Evolutionary conservation across 2,888 invertebrate genomes (phyloP).

Genomic region (Coelogynopora nodosa): DNA sequence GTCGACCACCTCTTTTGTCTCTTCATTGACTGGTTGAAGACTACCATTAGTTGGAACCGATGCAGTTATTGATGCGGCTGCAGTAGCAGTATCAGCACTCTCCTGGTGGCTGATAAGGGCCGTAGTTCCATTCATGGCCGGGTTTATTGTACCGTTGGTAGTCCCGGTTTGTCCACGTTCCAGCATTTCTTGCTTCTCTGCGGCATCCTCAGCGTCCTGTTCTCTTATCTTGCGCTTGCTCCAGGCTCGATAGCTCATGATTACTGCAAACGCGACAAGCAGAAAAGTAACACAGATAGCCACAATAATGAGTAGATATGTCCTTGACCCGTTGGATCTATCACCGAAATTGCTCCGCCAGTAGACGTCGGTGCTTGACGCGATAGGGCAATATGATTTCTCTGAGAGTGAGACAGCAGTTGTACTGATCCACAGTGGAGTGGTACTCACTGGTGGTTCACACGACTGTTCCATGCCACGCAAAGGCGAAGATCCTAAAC

Average conservation of each 20-base stretch:
- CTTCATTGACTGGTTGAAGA: not conserved
- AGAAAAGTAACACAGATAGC: slow-evolving; percentile 39
- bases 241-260: slow-evolving; percentile 44
- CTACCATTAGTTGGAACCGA: not conserved
- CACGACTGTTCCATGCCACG: not conserved
- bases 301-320: slow-evolving; percentile 40
- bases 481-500: not conserved
- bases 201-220: not conserved
- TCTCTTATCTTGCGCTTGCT: slow-evolving; percentile 36
- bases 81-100: not conserved
- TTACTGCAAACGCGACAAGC: slow-evolving; percentile 39
- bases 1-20: too few relatives aligned
- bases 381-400: slow-evolving; percentile 26
- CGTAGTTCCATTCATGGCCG: not conserved
- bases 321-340: slow-evolving; percentile 11
- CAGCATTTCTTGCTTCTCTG: slow-evolving; percentile 43
- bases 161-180: not conserved
- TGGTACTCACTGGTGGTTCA: not conserved
- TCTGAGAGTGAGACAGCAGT: not conserved
- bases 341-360: not conserved
- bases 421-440: not conserved
- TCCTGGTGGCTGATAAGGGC: not conserved
- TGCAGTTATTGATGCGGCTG: not conserved
- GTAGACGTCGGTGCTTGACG: slow-evolving; percentile 8
- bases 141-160: not conserved